Base-by-base conservation (phyloP, 2,113 vertebrate genomes). In the Baryphthengus martii region DNA sequence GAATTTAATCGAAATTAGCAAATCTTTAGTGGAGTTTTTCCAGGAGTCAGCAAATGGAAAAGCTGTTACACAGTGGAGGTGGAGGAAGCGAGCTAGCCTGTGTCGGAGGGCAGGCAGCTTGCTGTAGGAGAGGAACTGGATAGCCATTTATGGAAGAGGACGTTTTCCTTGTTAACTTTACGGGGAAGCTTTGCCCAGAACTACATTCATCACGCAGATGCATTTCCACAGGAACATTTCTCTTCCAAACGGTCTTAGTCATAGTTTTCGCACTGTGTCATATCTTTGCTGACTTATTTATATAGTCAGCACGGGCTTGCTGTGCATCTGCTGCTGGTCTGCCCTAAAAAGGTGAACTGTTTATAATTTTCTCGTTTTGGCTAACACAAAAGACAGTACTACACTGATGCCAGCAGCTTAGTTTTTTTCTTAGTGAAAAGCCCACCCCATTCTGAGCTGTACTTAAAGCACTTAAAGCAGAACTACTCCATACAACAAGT, bases 271-370 rank as follows among this genome's bases (percentile, higher is more conserved):
- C 90, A n/a, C 90, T 91, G 93, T 96, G 96, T 96, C 96, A 97
- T 83, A 31, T 94, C 93, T 93, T 61, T 85, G 92, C 95, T 92
- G 86, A 53, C 86, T 96, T 95, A 94, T 95, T 96, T 96, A 70
- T 90, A 68, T 35, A 70, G 61, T 53, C 47, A 72, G 73, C 45
- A 77, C 53, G 73, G 83, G 50, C 80, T 93, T 65, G 85, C 92
- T 90, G 53, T 78, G 66, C 90, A 72, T 86, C 65, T 11, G 2
- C 79, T 78, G 83, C 35, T 72, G 10, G 61, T 37, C 93, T 97
- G 93, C 86, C 96, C 96, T 96, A 96, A 96, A 97, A 97, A 97
- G 96, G 96, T 96, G 96, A 96, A 84, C 73, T 85, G 92, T 87
- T 96, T 85, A 70, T 92, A 45, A 39, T 68, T 76, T 89, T 72